A percentile compares a stretch with the other conserved stretches of the same genome.
Conservation (phyloP, 2,113 vertebrate genomes). For the Tonatia bakeri region DNA sequence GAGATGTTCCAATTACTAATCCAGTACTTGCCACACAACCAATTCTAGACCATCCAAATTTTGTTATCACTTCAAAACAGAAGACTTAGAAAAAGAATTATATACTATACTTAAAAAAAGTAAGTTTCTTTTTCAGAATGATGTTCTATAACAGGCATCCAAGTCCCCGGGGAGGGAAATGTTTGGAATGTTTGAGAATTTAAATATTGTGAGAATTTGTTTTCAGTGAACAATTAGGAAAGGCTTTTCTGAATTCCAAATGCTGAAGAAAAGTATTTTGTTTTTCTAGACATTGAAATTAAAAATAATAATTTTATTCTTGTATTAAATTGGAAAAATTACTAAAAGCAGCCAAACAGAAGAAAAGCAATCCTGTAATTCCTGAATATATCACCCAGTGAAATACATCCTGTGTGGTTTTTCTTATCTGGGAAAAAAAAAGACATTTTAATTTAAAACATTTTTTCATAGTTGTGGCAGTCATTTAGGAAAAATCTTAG, state of each 20-base stretch:
- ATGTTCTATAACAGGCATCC: conserved; percentile 9
- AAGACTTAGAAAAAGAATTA: conserved; percentile 28
- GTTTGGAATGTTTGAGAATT: conserved; percentile 68
- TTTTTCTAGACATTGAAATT: neutral
- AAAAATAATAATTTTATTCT: conserved; percentile 42
- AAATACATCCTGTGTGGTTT: neutral
- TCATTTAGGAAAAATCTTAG: neutral
- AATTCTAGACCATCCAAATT: neutral
- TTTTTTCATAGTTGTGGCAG: neutral
- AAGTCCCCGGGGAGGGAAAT: conserved; percentile 61
- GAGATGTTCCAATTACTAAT: neutral
- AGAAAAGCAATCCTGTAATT: neutral
- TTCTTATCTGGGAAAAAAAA: neutral
- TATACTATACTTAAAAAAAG: conserved; percentile 20
- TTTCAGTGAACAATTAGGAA: conserved; percentile 58
- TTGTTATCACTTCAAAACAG: conserved; percentile 29
- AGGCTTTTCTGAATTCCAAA: neutral
- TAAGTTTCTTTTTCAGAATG: conserved; percentile 45
- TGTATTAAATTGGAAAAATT: conserved; percentile 5
- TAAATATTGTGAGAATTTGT: conserved; percentile 64
- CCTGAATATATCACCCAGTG: neutral
- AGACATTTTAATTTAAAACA: neutral
- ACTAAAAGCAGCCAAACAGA: neutral
- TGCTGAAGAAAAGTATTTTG: neutral
- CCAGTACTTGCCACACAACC: neutral